Conservation (phyloP, 2,113 vertebrate genomes). For the Psittacula cyanocephala region DNA sequence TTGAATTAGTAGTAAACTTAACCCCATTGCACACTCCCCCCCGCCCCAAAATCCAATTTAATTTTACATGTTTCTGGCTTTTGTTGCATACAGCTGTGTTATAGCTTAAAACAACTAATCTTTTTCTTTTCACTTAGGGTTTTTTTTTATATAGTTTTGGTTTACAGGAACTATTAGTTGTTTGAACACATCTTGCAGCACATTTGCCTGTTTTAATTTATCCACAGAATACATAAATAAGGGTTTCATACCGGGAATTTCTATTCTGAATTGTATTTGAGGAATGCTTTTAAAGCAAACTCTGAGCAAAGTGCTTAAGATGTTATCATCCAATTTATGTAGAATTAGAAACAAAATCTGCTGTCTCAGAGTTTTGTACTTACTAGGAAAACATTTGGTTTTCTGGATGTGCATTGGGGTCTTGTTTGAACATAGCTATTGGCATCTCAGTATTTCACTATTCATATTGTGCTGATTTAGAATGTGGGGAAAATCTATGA, state of each 20-base stretch:
- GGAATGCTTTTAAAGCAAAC: constrained; percentile 41
- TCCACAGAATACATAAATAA: constrained; percentile 59
- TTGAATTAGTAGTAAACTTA: constrained; percentile 31
- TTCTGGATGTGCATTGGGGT: not conserved
- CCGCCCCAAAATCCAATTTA: constrained; percentile 1
- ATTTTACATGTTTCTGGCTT: constrained; percentile 66
- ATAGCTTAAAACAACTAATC: constrained; percentile 64
- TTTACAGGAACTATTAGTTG: constrained; percentile 54
- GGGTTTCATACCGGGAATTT: constrained; percentile 6
- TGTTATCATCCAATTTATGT: constrained; percentile 34
- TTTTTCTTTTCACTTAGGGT: constrained; percentile 33
- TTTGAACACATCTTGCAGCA: constrained; percentile 62
- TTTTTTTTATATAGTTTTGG: constrained; percentile 24
- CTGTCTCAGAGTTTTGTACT: not conserved
- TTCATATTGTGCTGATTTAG: not conserved
- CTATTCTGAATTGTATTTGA: constrained; percentile 49
- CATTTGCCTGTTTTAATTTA: constrained; percentile 63
- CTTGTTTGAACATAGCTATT: not conserved
- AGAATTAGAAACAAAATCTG: constrained; percentile 2
- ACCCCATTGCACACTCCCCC: not conserved
- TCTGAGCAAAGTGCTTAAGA: constrained; percentile 54
- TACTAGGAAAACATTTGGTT: not conserved
- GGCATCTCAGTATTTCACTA: not conserved
- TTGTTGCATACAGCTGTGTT: constrained; percentile 70
- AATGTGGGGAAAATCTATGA: not conserved